phyloP scores from a whole-genome alignment of 1,140 invertebrate genomes.

The fruit fly (Drosophila melanogaster) region DNA sequence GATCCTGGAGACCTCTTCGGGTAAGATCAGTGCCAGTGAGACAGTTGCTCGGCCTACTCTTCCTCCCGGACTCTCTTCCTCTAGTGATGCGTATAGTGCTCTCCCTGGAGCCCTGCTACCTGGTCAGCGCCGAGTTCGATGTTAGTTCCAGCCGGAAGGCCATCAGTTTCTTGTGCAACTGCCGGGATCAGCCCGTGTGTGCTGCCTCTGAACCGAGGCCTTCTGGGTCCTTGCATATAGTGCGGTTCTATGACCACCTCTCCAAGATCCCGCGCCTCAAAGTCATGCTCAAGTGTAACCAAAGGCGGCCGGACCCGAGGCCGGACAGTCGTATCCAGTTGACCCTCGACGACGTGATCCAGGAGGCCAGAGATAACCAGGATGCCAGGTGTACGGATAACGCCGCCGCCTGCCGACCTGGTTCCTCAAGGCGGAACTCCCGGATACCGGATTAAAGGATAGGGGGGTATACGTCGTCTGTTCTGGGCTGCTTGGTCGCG shows the following conservation, averaged over 20 bases:
- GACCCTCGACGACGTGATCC: constrained; percentile 52
- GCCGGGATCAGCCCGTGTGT: constrained; percentile 16
- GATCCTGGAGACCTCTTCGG: constrained; percentile 46
- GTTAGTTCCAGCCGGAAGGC: constrained; percentile 26
- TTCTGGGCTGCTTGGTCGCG: constrained; percentile 14
- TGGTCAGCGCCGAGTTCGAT: constrained; percentile 61
- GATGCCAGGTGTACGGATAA: constrained; percentile 35
- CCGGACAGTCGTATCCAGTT: constrained; percentile 34
- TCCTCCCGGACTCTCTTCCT: not conserved
- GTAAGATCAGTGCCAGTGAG: constrained; percentile 35
- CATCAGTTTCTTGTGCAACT: constrained; percentile 61
- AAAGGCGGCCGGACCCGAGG: constrained; percentile 17
- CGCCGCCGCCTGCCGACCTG: constrained; percentile 14
- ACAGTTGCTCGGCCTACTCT: not conserved
- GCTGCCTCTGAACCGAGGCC: constrained; percentile 20
- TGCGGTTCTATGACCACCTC: constrained; percentile 65
- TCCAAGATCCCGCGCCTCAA: constrained; percentile 53
- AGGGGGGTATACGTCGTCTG: constrained; percentile 6
- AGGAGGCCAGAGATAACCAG: constrained; percentile 34
- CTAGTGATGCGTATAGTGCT: constrained; percentile 59
- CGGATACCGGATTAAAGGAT: constrained; percentile 9
- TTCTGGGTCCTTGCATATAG: constrained; percentile 14
- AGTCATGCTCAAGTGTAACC: constrained; percentile 49
- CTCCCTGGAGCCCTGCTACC: constrained; percentile 67
- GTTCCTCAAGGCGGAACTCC: not conserved